These are phyloP conservation scores for Nanorana parkeri DNA, from an alignment of 2,113 vertebrate species.

Conservation along the genomic window DNA sequence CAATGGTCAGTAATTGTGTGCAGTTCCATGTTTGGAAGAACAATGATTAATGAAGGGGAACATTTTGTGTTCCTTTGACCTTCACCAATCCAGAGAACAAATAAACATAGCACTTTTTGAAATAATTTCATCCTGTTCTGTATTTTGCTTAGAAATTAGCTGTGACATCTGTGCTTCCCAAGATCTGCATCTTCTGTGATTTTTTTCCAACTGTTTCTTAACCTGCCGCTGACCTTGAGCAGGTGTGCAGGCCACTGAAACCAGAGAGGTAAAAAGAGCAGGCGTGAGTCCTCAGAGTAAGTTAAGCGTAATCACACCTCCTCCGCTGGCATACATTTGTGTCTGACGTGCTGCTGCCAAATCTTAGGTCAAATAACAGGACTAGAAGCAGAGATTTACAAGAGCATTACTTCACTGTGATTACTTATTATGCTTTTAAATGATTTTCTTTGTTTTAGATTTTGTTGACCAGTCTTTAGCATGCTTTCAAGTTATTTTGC, in stretches of 20 bases:
- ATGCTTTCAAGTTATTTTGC: too few species aligned
- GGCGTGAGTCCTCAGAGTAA: background rate
- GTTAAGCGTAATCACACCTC: background rate
- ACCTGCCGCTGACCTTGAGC: constrained; percentile 26
- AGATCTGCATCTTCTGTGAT: constrained; percentile 17
- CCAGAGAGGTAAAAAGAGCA: constrained; percentile 1
- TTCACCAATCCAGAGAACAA: background rate
- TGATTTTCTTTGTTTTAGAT: too few species aligned
- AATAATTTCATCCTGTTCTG: background rate
- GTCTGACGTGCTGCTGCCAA: background rate
- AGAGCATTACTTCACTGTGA: too few species aligned
- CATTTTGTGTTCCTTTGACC: background rate
- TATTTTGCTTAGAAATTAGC: constrained; percentile 18
- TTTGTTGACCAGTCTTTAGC: too few species aligned
- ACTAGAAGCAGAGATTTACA: too few species aligned
- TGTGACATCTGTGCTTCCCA: constrained; percentile 36
- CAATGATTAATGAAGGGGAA: background rate
- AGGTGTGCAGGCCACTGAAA: constrained; percentile 32
- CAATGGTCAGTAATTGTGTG: background rate
- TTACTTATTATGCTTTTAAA: too few species aligned
- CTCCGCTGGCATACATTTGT: constrained; percentile 5
- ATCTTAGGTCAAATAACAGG: background rate
- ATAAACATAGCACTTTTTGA: background rate
- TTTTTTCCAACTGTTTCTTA: constrained; percentile 30
- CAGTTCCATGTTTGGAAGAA: background rate